Evolutionary conservation across 2,888 invertebrate species (phyloP).

Genomic region (Beris morrisii): DNA sequence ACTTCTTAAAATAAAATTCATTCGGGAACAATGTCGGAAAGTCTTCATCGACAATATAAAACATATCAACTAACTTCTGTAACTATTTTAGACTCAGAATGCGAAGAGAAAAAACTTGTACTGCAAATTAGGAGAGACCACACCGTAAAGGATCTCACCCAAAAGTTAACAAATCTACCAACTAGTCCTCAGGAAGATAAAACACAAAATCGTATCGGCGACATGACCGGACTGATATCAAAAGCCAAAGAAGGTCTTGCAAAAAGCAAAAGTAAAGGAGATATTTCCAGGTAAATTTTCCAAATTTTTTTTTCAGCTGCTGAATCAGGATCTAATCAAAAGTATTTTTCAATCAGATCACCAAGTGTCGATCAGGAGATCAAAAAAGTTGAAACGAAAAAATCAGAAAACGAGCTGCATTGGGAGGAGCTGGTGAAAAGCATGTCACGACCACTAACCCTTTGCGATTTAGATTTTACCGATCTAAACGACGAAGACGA

Average conservation of each 20-base stretch:
- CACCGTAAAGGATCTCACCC: conserved; percentile 85
- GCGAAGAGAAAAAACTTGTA: conserved; percentile 65
- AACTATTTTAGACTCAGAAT: conserved; percentile 57
- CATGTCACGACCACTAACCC: conserved; percentile 72
- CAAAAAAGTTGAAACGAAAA: conserved; percentile 73
- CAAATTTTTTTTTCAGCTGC: neutral
- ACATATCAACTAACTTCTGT: neutral
- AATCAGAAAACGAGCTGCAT: conserved; percentile 90
- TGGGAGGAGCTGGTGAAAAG: conserved; percentile 90
- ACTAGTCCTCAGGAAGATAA: conserved; percentile 63
- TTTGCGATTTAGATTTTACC: conserved; percentile 96
- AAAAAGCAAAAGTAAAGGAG: conserved; percentile 80
- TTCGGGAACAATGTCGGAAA: too few species aligned
- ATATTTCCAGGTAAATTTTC: conserved; percentile 52
- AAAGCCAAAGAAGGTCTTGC: conserved; percentile 92
- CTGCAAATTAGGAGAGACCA: conserved; percentile 77
- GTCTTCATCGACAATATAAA: too few species aligned
- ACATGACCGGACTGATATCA: conserved; percentile 87
- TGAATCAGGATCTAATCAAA: neutral
- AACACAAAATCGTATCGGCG: conserved; percentile 68
- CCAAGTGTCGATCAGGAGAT: conserved; percentile 71
- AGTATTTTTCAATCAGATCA: conserved; percentile 60
- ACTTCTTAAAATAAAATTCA: too few species aligned
- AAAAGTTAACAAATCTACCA: conserved; percentile 74
- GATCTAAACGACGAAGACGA: conserved; percentile 90